Evolutionary conservation across 2,888 invertebrate genomes (phyloP), one percentile per base, ranked within the genome.

Genomic region (Rhogogaster chlorosoma): DNA sequence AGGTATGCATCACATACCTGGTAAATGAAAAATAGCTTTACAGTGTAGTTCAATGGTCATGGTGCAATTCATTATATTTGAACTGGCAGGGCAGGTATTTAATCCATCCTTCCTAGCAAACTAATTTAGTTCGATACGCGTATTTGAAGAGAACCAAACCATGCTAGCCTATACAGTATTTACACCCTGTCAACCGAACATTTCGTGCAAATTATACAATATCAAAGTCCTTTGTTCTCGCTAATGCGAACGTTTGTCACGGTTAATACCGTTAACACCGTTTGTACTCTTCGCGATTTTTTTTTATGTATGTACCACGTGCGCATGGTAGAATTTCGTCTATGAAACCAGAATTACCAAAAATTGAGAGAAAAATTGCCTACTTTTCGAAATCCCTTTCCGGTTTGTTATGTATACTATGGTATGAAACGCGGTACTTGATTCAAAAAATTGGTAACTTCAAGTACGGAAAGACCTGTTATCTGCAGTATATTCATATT

Each of bases 51-150:
- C 26, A 32, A 61, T 61, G 38, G 61, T 38, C 36, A 15, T 3
- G 36, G 61, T 61, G 12, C 22, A 61, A 49, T 18, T 80, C 57
- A 22, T 22, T 9, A 61, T 38, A 61, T 61, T 49, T 80, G 38
- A 36, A 80, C 61, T 80, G 57, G 61, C 22, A 57, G 38, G 38
- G 38, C 22, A 57, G 38, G 26, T 80, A 80, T 61, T 80, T 80
- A 36, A 77, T 53, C 61, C 22, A 18, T 80, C 15, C n/a, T 22
- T 7, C 22, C 36, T 4, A 61, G 80, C 80, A 80, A 80, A 78
- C 78, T 78, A 78, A 80, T 80, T 80, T 80, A 38, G 57, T 80
- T 80, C 61, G 80, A 80, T 80, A 38, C 61, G 32, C 32, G n/a
- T 80, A n/a, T 80, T 80, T 80, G 61, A 80, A 38, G 78, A 22